Evolutionary conservation across 2,113 vertebrate genomes (phyloP), one percentile per base, ranked within the genome.

Genomic region (Ornithorhynchus anatinus): DNA sequence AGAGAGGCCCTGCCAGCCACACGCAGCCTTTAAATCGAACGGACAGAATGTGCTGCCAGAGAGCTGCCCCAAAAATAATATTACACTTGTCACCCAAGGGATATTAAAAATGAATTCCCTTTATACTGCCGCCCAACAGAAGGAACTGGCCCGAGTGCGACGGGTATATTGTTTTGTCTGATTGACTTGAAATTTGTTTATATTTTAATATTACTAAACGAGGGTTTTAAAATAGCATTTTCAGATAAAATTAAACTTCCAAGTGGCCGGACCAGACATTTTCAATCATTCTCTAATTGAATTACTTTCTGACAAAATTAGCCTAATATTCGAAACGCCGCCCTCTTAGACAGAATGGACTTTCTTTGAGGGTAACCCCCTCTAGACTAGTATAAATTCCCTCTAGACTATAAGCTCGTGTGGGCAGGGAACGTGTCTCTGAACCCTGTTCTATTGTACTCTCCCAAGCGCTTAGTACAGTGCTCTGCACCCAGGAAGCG

Each of bases 11-110:
- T 57, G 29, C n/a, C 37, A 82, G 38, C 43, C 50, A 68, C 10
- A 65, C 0, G 75, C 0, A 72, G 29, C 15, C 64, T 77, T 80
- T 69, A 85, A 86, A 85, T 60, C 19, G n/a, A 80, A 16, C 63
- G 45, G 33, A 75, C 25, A 81, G 61, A 37, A 65, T 1, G 11
- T 63, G 43, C 29, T 84, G 37, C 57, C 63, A 77, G 62, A 70
- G 64, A 78, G 31, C 5, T 15, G 77, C 78, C 56, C 60, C 56
- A 82, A 69, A 37, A 85, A 68, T 76, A 88, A 79, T 35, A 81
- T 1, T 71, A 36, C 19, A 66, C 29, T 83, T 80, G 59, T 77
- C 64, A 81, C 19, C 6, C 14, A 36, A 68, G 45, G 38, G 31
- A 72, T 54, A 79, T 57, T 75, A 35, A 84, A 87, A 85, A 80